Percentiles rank a stretch among this genome's conserved stretches.
phyloP scores from a whole-genome alignment of 2,888 invertebrate species.

The Aethes cnicana region DNA sequence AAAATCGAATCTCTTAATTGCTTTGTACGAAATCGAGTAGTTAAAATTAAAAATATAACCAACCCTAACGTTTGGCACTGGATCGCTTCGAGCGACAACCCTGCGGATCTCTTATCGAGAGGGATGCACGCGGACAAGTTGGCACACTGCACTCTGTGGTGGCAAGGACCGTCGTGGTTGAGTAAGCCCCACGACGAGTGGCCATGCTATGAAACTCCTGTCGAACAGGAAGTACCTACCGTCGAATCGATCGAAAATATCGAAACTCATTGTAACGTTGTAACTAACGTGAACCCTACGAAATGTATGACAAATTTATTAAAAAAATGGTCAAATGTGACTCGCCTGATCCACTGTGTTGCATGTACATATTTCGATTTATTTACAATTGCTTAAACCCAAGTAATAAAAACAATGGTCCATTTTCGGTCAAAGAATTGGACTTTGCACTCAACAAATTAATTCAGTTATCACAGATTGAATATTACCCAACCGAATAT shows the following conservation, averaged over 20 bases:
- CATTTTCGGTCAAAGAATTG: background rate
- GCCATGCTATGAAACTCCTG: background rate
- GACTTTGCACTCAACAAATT: background rate
- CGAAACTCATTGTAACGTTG: background rate
- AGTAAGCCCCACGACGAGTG: background rate
- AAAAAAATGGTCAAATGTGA: background rate
- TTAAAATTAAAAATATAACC: background rate
- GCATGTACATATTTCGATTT: background rate
- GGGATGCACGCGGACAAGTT: background rate
- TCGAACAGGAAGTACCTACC: background rate
- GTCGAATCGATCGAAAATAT: background rate
- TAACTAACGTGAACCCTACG: background rate
- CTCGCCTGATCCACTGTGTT: background rate
- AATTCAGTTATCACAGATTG: background rate
- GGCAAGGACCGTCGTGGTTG: background rate
- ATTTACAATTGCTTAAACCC: background rate
- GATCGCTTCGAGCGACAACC: background rate
- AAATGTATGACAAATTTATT: background rate
- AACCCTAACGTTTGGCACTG: background rate
- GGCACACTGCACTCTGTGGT: slow-evolving; percentile 1
- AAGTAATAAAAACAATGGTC: background rate
- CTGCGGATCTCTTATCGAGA: background rate
- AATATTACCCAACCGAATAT: background rate
- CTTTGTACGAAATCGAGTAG: slow-evolving; percentile 3
- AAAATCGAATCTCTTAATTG: background rate